Evolutionary conservation across 2,113 vertebrate species (phyloP), one percentile per base, ranked within the genome.

Genomic region (Perca schrenkii): DNA sequence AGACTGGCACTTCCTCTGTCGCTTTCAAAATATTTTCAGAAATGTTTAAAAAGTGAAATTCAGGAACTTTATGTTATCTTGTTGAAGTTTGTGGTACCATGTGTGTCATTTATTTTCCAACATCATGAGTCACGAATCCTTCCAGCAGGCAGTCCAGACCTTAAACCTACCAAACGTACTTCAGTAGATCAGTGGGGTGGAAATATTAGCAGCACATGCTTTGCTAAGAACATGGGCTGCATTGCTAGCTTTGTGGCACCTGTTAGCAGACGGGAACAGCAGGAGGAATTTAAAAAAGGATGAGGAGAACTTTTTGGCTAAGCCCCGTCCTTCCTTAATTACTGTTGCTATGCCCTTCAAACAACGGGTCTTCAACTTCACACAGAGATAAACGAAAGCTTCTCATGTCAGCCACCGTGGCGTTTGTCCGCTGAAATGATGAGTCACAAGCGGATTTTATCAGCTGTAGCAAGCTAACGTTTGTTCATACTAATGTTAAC

Each of bases 11-110:
- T 73, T 62, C 11, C 16, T 34, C 47, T 34, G 53, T 68, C 11
- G 5, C 53, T 52, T 15, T 43, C n/a, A n/a, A 21, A 77, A 85
- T 62, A 63, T 54, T 76, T 70, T 61, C 15, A 76, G 40, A 58
- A 57, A 17, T n/a, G 8, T 79, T 57, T 49, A 13, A 53, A 79
- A 16, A 25, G 57, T 53, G 28, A 4, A 50, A 46, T 28, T 52
- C 46, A 8, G 10, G 56, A 47, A 36, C 50, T 47, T 5, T 34
- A 34, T 34, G 34, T 63, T 52, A 66, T 21, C 8, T 25, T 17
- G 57, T 25, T 21, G 47, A 78, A 52, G 46, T 22, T 6, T 1
- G 6, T 34, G 25, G 25, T 17, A 22, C 52, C 31, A 46, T 34
- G n/a, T 60, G 22, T 36, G 21, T 25, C 16, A 62, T 36, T 69